Evolutionary conservation across 2,888 invertebrate genomes (phyloP).

Genomic region (Callimorpha dominula): DNA sequence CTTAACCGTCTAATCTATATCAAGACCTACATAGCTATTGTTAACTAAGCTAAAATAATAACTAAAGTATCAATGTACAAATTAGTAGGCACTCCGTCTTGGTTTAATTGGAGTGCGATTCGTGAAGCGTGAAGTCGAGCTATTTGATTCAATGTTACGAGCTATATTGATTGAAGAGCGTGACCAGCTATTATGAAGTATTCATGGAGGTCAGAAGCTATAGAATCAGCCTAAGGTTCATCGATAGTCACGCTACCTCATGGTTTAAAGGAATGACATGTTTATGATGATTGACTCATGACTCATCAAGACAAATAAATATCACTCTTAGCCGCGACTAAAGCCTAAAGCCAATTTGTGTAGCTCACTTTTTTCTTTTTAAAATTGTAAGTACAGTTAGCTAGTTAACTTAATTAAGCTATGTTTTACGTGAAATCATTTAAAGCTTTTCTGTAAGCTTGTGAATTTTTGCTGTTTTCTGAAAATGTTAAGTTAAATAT

Average conservation of each 20-base stretch:
- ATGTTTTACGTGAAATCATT: no score
- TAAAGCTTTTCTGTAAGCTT: no score
- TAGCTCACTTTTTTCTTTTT: neutral
- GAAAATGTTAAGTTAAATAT: neutral
- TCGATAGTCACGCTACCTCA: slow-evolving; percentile 6
- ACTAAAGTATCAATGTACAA: slow-evolving; percentile 36
- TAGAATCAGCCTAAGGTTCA: neutral
- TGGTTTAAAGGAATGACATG: neutral
- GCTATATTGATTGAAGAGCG: slow-evolving; percentile 24
- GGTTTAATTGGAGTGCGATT: slow-evolving; percentile 38
- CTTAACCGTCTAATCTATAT: neutral
- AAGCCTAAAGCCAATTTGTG: neutral
- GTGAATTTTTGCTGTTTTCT: neutral
- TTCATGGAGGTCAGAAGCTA: slow-evolving; percentile 32
- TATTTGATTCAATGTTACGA: slow-evolving; percentile 39
- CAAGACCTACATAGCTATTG: slow-evolving; percentile 17
- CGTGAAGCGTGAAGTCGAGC: slow-evolving; percentile 41
- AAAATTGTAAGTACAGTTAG: neutral
- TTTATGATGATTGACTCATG: neutral
- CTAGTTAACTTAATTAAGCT: neutral
- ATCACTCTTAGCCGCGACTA: neutral
- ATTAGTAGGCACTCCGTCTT: slow-evolving; percentile 36
- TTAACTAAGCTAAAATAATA: slow-evolving; percentile 23
- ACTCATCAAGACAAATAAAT: neutral
- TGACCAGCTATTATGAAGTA: slow-evolving; percentile 28